A percentile compares a stretch with the other conserved stretches of the same genome.
Conservation (phyloP, 1,140 invertebrate species). For the Mamestra configurata region DNA sequence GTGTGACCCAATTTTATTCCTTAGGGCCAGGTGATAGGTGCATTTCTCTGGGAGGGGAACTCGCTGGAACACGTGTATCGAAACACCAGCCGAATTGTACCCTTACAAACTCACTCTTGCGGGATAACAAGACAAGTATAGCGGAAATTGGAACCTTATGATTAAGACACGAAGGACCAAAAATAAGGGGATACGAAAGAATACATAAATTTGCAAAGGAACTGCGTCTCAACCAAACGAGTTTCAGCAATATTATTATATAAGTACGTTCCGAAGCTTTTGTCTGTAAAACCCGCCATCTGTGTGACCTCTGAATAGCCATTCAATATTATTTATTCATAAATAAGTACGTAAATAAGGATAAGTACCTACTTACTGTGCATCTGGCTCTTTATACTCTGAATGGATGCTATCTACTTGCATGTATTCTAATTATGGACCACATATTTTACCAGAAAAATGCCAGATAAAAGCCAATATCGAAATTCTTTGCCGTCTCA, state of each 20-base stretch:
- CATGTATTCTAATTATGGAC: conserved; percentile 33
- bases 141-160: conserved; percentile 57
- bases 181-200: neutral
- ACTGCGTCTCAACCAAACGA: conserved; percentile 77
- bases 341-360: conserved; percentile 54
- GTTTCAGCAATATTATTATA: conserved; percentile 76
- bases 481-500: conserved; percentile 18
- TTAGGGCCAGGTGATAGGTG: conserved; percentile 79
- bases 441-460: conserved; percentile 42
- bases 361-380: conserved; percentile 52
- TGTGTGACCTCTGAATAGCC: conserved; percentile 82
- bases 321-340: conserved; percentile 68
- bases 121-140: neutral
- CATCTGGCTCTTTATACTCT: conserved; percentile 44
- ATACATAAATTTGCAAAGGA: conserved; percentile 65
- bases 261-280: too few species aligned
- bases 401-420: conserved; percentile 38
- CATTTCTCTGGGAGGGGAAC: conserved; percentile 76
- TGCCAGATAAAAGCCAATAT: conserved; percentile 25
- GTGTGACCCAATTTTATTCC: conserved; percentile 84
- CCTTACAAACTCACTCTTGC: conserved; percentile 50
- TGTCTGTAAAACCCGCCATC: conserved; percentile 77
- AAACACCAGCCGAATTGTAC: conserved; percentile 68
- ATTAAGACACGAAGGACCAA: conserved; percentile 43
- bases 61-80: conserved; percentile 77